phyloP scores from a whole-genome alignment of 2,888 invertebrate genomes.

The Idaea dimidiata region DNA sequence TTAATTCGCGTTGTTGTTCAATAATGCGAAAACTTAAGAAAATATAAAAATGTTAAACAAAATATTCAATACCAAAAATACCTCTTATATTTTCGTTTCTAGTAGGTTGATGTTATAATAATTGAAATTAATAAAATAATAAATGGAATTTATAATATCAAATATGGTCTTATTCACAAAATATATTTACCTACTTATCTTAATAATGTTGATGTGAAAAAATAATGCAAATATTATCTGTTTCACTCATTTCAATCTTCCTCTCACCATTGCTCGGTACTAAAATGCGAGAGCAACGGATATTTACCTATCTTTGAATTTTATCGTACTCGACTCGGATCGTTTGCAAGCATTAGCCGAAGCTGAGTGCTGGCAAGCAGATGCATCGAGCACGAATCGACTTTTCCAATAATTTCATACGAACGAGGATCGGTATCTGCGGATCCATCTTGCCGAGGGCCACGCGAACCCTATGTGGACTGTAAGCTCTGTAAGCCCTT shows the following conservation, averaged over 20 bases:
- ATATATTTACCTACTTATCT: no score
- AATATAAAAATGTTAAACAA: no score
- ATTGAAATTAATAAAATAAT: no score
- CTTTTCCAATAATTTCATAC: constrained; percentile 78
- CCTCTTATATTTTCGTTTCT: no score
- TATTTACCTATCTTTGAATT: constrained; percentile 4
- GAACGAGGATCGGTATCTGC: constrained; percentile 67
- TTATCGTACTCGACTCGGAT: constrained; percentile 38
- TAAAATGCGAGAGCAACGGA: constrained; percentile 1
- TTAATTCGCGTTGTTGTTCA: no score
- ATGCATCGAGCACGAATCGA: constrained; percentile 75
- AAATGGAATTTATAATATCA: no score
- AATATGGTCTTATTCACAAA: no score
- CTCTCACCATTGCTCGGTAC: background rate
- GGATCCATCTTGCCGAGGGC: constrained; percentile 71
- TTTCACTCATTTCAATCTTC: background rate
- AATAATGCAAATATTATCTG: background rate
- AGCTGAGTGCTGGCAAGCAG: constrained; percentile 50
- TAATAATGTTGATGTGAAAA: no score
- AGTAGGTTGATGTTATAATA: no score
- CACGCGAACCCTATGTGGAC: constrained; percentile 57
- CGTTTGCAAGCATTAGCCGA: constrained; percentile 65
- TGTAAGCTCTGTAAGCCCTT: constrained; percentile 52
- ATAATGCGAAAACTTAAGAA: no score
- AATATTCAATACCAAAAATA: no score